Evolutionary conservation across 1,140 invertebrate genomes (phyloP), one percentile per base, ranked within the genome.

Genomic region (Glossosoma conforme): DNA sequence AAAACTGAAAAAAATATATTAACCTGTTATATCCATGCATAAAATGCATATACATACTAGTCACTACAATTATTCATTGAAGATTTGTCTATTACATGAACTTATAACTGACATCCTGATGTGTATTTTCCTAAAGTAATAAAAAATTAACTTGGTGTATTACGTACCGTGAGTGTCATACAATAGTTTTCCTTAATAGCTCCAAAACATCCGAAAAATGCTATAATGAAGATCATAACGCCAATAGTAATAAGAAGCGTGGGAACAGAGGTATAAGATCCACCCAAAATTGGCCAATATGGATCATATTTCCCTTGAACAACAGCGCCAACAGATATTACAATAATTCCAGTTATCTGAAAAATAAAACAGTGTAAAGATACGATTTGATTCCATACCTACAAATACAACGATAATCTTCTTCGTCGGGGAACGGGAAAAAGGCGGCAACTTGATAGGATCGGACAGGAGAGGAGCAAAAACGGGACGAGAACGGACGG

Each of bases 181-280:
- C 86, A 88, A 58, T 88, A 83, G 64, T 83, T 91, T 65, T 92
- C 88, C 62, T 80, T 84, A 22, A 85, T 74, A 1, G 89, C 89
- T 20, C 91, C 91, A 67, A 88, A 93, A 68, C 90, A 93, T 57
- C 91, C 91, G 54, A 91, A 85, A 69, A 90, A 91, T 0, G 89
- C 80, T 25, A 91, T 85, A 41, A 91, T 64, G 63, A 91, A 88
- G 33, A 91, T 83, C 28, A 91, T 81, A 2, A 80, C 64, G 6
- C 91, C 91, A 20, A 89, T 81, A 6, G 87, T 81, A 41, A 93
- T 87, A 32, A 90, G 74, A 35, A 93, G 78, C 14, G 84, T 81
- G 11, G 89, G 86, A 18, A 86, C 79, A 0, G 72, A 75, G 53
- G 69, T 68, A 51, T 72, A 74, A 46, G 69, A 66, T 15, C 67